Conservation (phyloP, 2,888 invertebrate genomes). For the Stegana nigrithorax region DNA sequence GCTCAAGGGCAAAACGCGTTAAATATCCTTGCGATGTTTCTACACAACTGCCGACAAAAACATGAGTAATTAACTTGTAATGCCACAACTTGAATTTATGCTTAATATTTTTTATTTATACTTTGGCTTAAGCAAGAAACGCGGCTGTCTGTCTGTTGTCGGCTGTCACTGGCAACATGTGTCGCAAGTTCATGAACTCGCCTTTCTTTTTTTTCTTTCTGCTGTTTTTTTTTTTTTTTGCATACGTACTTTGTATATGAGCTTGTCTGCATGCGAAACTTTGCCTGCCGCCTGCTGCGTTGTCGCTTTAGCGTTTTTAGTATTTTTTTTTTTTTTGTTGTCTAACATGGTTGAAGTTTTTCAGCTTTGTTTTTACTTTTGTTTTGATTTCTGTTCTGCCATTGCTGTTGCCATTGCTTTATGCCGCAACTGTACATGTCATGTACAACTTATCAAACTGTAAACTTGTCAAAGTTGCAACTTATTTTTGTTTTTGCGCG, state of each 20-base stretch:
- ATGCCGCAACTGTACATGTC: conserved; percentile 27
- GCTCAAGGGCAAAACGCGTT: not conserved
- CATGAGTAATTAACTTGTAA: conserved; percentile 15
- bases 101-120: not conserved
- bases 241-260: too few relatives aligned
- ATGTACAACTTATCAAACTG: conserved; percentile 49
- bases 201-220: not conserved
- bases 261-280: not conserved
- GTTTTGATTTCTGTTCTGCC: not conserved
- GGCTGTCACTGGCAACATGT: not conserved
- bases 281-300: not conserved
- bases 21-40: not conserved
- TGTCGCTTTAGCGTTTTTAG: too few relatives aligned
- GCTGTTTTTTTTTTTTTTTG: not conserved
- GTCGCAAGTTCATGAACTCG: conserved; percentile 13
- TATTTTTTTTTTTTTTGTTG: too few relatives aligned
- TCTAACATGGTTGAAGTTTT: too few relatives aligned
- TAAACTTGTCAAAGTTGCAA: conserved; percentile 56
- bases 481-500: conserved; percentile 43
- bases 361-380: too few relatives aligned
- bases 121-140: too few relatives aligned
- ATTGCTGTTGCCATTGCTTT: not conserved
- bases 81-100: conserved; percentile 7
- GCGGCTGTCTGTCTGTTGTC: too few relatives aligned
- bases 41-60: not conserved